Evolutionary conservation across 2,797 vertebrate species (phyloP).

Genomic region (Gila robusta): DNA sequence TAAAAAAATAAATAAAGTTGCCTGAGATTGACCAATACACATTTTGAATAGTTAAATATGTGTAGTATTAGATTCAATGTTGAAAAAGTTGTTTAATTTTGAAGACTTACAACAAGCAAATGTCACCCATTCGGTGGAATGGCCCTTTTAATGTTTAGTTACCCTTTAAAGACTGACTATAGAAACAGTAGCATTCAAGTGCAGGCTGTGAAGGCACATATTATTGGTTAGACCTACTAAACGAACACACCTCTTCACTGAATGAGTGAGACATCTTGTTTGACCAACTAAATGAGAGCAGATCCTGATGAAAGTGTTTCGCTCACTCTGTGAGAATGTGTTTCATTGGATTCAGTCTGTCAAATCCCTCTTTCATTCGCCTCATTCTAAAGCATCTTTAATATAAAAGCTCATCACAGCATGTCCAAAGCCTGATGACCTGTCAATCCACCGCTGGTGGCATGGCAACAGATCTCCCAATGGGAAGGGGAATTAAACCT

Average conservation of each 20-base stretch:
- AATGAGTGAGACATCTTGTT: background rate
- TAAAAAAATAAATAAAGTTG: no score
- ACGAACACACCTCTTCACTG: background rate
- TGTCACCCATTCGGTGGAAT: no score
- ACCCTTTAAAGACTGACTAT: no score
- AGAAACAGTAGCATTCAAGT: background rate
- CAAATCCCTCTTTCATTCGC: slow-evolving; percentile 17
- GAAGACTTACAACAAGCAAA: no score
- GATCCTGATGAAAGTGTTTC: background rate
- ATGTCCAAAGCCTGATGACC: slow-evolving; percentile 59
- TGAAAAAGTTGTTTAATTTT: no score
- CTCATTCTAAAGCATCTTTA: slow-evolving; percentile 40
- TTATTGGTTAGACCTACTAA: background rate
- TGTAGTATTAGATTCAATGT: no score
- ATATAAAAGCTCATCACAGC: slow-evolving; percentile 55
- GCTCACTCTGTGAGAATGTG: background rate
- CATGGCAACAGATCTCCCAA: slow-evolving; percentile 69
- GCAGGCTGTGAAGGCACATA: background rate
- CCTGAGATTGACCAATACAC: no score
- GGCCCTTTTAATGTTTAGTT: no score
- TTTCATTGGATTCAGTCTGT: slow-evolving; percentile 1
- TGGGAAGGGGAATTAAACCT: slow-evolving; percentile 74
- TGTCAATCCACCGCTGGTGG: slow-evolving; percentile 59
- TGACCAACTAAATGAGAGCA: background rate
- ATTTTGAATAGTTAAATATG: no score